Conservation (phyloP, 2,113 vertebrate species). For the Triplophysa tibetana region DNA sequence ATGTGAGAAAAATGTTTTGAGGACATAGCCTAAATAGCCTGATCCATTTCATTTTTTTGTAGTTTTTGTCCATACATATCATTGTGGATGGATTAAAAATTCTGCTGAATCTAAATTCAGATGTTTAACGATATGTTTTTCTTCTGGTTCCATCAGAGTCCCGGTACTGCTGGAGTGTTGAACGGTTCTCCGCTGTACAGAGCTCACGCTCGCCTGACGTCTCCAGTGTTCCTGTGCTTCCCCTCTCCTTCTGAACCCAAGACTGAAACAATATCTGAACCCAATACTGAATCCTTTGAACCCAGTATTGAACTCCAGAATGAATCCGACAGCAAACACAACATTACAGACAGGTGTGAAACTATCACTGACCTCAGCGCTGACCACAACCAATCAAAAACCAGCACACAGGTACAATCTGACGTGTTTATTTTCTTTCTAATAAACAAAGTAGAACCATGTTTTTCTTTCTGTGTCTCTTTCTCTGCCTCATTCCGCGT, state of each 20-base stretch:
- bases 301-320: background rate
- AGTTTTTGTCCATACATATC: too few species aligned
- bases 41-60: too few species aligned
- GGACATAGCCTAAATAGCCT: too few species aligned
- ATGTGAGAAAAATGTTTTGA: too few species aligned
- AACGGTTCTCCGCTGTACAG: conserved; percentile 17
- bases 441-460: too few species aligned
- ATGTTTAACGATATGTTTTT: background rate
- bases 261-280: background rate
- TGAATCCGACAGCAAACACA: background rate
- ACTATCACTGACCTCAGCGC: background rate
- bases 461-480: background rate
- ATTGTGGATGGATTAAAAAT: too few species aligned
- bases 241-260: background rate
- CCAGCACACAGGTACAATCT: conserved; percentile 13
- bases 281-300: background rate
- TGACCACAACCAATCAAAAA: conserved; percentile 8
- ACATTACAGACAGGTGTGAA: background rate
- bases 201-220: background rate
- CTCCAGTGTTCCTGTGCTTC: background rate
- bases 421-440: too few species aligned
- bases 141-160: conserved; percentile 6
- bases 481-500: background rate
- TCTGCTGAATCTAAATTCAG: background rate
- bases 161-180: background rate